Percentiles rank a stretch among this genome's conserved stretches.
Evolutionary conservation across 2,113 vertebrate genomes (phyloP).

Genomic region (Cacatua alba): DNA sequence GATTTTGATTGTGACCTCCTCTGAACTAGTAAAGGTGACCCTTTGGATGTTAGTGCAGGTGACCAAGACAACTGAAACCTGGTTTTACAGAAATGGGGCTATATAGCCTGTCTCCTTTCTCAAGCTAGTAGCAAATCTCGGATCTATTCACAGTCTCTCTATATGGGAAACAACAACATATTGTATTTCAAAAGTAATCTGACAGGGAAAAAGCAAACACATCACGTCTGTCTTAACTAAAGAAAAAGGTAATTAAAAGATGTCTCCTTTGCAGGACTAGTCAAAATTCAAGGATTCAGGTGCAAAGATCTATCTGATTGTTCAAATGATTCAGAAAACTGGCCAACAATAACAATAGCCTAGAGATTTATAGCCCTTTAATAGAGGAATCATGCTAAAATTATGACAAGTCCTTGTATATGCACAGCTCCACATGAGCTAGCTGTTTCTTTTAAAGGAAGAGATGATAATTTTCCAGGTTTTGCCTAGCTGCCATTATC

Average conservation of each 20-base stretch:
- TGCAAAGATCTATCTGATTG: background rate
- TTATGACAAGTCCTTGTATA: background rate
- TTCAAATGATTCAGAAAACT: background rate
- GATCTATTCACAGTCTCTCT: background rate
- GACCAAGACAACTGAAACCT: background rate
- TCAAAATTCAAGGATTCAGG: background rate
- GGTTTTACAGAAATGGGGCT: background rate
- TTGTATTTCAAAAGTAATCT: background rate
- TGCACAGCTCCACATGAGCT: background rate
- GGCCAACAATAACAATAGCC: background rate
- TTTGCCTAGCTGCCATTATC: background rate
- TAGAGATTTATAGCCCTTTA: background rate
- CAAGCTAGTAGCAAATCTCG: background rate
- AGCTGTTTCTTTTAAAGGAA: background rate
- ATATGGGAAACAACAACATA: background rate
- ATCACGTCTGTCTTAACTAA: background rate
- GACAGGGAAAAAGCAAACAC: background rate
- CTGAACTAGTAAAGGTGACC: fast-evolving
- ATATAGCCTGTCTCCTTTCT: background rate
- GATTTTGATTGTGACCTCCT: background rate
- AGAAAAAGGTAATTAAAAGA: background rate
- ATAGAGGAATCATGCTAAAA: background rate
- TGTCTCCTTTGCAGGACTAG: background rate
- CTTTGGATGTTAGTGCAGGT: background rate
- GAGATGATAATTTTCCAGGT: background rate